Evolutionary conservation across 2,797 vertebrate genomes (phyloP), one percentile per base, ranked within the genome.

Genomic region (Chloroceryle amazona): DNA sequence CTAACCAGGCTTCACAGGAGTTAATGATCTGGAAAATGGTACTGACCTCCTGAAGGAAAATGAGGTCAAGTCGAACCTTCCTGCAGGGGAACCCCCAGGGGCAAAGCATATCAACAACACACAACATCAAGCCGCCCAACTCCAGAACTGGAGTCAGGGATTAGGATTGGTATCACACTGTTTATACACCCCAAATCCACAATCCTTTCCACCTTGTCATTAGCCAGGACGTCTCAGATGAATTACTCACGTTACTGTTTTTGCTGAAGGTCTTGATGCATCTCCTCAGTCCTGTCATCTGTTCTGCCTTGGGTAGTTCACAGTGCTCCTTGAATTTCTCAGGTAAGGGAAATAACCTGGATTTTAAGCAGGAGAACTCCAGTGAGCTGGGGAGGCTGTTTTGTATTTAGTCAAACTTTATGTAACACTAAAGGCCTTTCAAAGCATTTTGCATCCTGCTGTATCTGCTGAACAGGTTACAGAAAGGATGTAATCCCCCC

Each of bases 211-310:
- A 26, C 39, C 31, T 73, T 39, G 23, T 71, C 5, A 3, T 72
- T 74, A 81, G 18, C n/a, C 29, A 73, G 25, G n/a, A 35, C 17
- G 63, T 84, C 44, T 29, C 62, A 70, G 63, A 88, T 41, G 5
- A 74, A 73, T 89, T 74, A 96, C 97, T 95, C 51, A 97, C 97
- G 25, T 96, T 75, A 37, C 13, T 37, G 22, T 94, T 22, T 58
- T 78, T 31, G 62, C 46, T 37, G 81, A 97, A 95, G 62, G 4
- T 71, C 85, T 95, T 89, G 46, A 21, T 75, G 60, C 95, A 97
- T 29, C 55, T 96, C 63, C 92, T 96, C 71, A 70, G 81, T 54
- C 83, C 91, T 29, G 92, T 80, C 13, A 6, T n/a, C 15, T 78
- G 63, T 42, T 96, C 93, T 55, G 62, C 66, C 54, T 87, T 89